These are phyloP conservation scores for Oppia nitens DNA, from an alignment of 1,140 invertebrate genomes.

Conservation along the genomic window DNA sequence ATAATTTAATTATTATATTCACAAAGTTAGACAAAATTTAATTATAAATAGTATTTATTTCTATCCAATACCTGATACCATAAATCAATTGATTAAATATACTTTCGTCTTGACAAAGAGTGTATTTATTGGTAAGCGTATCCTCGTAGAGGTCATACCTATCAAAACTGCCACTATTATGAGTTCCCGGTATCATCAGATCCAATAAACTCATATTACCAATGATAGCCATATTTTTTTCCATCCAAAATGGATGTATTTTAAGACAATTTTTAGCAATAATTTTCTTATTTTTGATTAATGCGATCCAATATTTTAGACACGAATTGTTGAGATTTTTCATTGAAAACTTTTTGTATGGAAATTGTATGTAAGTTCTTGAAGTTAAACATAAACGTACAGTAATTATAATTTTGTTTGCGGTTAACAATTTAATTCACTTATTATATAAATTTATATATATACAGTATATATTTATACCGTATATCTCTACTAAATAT, in stretches of 20 bases:
- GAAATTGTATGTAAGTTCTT: neutral
- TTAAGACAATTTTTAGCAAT: slow-evolving; percentile 38
- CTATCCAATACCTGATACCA: slow-evolving; percentile 17
- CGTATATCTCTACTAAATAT: too few species aligned
- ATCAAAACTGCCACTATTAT: slow-evolving; percentile 40
- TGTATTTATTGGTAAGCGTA: neutral
- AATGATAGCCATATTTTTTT: slow-evolving; percentile 30
- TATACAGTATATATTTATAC: too few species aligned
- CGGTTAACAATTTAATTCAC: too few species aligned
- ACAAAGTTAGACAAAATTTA: too few species aligned
- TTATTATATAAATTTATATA: too few species aligned
- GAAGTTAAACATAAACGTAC: too few species aligned
- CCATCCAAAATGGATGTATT: slow-evolving; percentile 48
- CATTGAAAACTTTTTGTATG: neutral
- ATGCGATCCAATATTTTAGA: neutral
- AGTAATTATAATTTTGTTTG: too few species aligned
- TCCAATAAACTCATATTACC: slow-evolving; percentile 31
- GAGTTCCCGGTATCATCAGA: slow-evolving; percentile 42
- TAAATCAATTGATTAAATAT: slow-evolving; percentile 26
- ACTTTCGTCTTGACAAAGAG: slow-evolving; percentile 24
- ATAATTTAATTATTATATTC: too few species aligned
- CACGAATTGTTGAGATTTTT: neutral
- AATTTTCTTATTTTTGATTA: slow-evolving; percentile 16
- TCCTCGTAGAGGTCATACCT: slow-evolving; percentile 23
- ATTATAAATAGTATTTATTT: neutral